Evolutionary conservation across 2,113 vertebrate genomes (phyloP).

Genomic region (Neolamprologus longior): DNA sequence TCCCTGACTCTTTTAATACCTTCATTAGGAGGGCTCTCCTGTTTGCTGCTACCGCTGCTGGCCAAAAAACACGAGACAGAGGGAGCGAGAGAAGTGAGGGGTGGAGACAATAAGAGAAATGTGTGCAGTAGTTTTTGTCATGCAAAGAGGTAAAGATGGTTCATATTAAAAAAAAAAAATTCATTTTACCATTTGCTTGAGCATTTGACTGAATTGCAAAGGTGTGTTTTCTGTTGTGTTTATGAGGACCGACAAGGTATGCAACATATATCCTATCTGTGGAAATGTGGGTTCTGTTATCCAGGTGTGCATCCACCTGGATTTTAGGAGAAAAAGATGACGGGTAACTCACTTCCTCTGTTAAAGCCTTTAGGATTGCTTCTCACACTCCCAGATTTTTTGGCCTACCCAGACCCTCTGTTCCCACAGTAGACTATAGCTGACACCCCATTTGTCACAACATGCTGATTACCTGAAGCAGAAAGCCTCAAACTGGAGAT

Average conservation of each 20-base stretch:
- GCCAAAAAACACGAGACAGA: conserved; percentile 40
- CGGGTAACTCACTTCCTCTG: background rate
- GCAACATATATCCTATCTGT: background rate
- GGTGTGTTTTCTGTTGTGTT: background rate
- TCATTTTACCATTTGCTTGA: background rate
- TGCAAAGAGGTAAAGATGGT: background rate
- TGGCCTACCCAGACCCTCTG: background rate
- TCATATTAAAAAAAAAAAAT: background rate
- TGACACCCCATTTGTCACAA: conserved; percentile 17
- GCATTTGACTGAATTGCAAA: background rate
- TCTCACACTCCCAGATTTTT: background rate
- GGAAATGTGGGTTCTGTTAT: background rate
- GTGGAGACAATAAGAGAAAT: conserved; percentile 18
- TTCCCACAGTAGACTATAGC: conserved; percentile 37
- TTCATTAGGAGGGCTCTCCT: conserved; percentile 62
- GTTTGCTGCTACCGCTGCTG: conserved; percentile 39
- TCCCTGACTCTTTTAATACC: conserved; percentile 52
- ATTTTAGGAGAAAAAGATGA: conserved; percentile 11
- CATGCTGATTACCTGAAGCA: conserved; percentile 11
- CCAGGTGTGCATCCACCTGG: conserved; percentile 47
- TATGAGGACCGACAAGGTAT: background rate
- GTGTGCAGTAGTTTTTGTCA: background rate
- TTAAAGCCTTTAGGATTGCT: background rate
- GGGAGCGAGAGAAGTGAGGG: background rate
- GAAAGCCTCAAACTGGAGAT: background rate